These are phyloP conservation scores for Theretra japonica DNA, from an alignment of 2,888 invertebrate genomes.

Conservation along the genomic window DNA sequence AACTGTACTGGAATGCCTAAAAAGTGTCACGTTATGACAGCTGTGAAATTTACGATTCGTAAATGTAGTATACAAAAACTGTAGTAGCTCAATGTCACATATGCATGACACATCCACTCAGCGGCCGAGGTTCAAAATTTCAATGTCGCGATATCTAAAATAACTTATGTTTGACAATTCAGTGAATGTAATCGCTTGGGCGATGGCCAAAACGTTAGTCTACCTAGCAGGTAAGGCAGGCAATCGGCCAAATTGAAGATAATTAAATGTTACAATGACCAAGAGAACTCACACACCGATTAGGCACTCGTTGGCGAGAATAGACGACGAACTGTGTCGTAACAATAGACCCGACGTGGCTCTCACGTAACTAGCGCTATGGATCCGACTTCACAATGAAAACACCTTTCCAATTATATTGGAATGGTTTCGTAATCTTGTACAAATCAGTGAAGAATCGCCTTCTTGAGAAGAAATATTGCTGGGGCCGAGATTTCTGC, in stretches of 20 bases:
- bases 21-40: not conserved
- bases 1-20: no score
- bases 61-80: not conserved
- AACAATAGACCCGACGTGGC: slow-evolving; percentile 33
- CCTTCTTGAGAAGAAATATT: no score
- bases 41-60: not conserved
- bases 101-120: slow-evolving; percentile 60
- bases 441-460: not conserved
- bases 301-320: slow-evolving; percentile 55
- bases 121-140: slow-evolving; percentile 61
- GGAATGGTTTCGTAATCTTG: not conserved
- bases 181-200: slow-evolving; percentile 81
- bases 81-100: slow-evolving; percentile 57
- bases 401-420: not conserved
- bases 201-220: slow-evolving; percentile 64
- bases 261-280: slow-evolving; percentile 81
- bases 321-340: slow-evolving; percentile 50
- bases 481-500: no score
- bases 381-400: not conserved
- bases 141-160: slow-evolving; percentile 81
- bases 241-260: slow-evolving; percentile 79
- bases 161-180: slow-evolving; percentile 84
- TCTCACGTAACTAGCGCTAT: not conserved
- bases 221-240: slow-evolving; percentile 81
- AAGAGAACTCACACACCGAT: slow-evolving; percentile 71